These are phyloP conservation scores for Helicoverpa assulta DNA, from an alignment of 2,888 invertebrate species.

Conservation along the genomic window DNA sequence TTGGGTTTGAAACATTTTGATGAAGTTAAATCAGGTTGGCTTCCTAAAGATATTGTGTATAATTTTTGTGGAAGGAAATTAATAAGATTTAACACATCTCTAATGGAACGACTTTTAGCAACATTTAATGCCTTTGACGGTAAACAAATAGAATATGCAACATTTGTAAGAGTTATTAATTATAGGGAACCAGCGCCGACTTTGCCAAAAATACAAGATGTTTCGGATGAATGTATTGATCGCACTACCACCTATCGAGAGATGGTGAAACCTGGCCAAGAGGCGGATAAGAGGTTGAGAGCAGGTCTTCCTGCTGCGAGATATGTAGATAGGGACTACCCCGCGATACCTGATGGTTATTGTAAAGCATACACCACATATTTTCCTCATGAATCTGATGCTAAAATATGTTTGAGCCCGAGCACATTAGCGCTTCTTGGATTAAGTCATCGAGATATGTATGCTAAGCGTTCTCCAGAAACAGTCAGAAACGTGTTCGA, in stretches of 20 bases:
- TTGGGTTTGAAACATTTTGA: constrained; percentile 78
- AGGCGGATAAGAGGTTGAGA: constrained; percentile 67
- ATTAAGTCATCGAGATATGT: constrained; percentile 83
- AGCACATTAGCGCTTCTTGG: constrained; percentile 77
- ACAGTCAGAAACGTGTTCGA: constrained; percentile 86
- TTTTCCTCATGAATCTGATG: constrained; percentile 81
- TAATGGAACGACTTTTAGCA: constrained; percentile 85
- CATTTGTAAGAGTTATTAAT: constrained; percentile 86
- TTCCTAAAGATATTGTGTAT: constrained; percentile 83
- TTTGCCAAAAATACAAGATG: constrained; percentile 81
- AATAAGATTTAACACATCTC: constrained; percentile 83
- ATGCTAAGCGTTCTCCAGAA: constrained; percentile 74
- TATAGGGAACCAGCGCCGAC: constrained; percentile 80
- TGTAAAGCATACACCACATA: constrained; percentile 74
- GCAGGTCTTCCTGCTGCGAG: constrained; percentile 83
- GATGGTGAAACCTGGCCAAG: constrained; percentile 79
- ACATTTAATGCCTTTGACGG: constrained; percentile 86
- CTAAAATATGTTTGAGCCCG: constrained; percentile 76
- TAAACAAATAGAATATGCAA: constrained; percentile 84
- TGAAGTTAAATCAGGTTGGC: constrained; percentile 82
- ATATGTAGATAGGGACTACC: constrained; percentile 82
- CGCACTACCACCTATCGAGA: constrained; percentile 82
- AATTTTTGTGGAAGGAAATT: constrained; percentile 79
- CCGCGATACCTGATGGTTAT: constrained; percentile 74
- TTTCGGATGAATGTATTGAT: constrained; percentile 75